phyloP scores from a whole-genome alignment of 2,113 vertebrate species.

The Chascanopsetta lugubris region DNA sequence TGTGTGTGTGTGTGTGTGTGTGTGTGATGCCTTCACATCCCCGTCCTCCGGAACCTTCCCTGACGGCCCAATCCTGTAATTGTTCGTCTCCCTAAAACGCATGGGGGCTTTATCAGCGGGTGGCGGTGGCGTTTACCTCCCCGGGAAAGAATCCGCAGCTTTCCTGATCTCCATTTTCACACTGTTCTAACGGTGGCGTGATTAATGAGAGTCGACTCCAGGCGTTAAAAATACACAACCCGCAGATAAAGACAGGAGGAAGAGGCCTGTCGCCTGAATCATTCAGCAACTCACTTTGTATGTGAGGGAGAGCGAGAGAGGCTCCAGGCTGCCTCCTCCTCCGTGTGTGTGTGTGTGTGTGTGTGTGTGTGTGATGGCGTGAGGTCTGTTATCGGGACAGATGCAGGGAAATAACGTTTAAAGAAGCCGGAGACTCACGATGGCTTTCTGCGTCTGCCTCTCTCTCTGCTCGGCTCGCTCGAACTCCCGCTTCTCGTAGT shows the following conservation, averaged over 20 bases:
- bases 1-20: slow-evolving; percentile 35
- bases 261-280: slow-evolving; percentile 75
- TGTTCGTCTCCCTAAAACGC: slow-evolving; percentile 62
- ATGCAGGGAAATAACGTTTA: neutral
- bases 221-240: slow-evolving; percentile 77
- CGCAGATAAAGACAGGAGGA: slow-evolving; percentile 73
- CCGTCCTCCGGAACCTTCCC: slow-evolving; percentile 57
- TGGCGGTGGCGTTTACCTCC: slow-evolving; percentile 41
- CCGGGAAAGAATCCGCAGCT: slow-evolving; percentile 48
- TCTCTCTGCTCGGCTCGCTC: slow-evolving; percentile 94
- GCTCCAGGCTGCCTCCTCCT: slow-evolving; percentile 58
- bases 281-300: slow-evolving; percentile 75
- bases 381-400: slow-evolving; percentile 47
- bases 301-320: slow-evolving; percentile 47
- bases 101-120: slow-evolving; percentile 68
- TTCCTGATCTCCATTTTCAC: slow-evolving; percentile 40
- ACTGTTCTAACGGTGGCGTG: slow-evolving; percentile 67
- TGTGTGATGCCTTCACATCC: slow-evolving; percentile 44
- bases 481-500: slow-evolving; percentile 93
- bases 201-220: slow-evolving; percentile 77
- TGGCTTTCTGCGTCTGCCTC: slow-evolving; percentile 92
- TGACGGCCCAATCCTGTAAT: slow-evolving; percentile 77
- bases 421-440: slow-evolving; percentile 85
- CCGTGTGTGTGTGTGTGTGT: slow-evolving; percentile 34
- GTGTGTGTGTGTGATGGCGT: slow-evolving; percentile 49